A percentile compares a stretch with the other conserved stretches of the same genome.
Evolutionary conservation across 1,140 invertebrate genomes (phyloP).

Genomic region (Zaprionus lachaisei): DNA sequence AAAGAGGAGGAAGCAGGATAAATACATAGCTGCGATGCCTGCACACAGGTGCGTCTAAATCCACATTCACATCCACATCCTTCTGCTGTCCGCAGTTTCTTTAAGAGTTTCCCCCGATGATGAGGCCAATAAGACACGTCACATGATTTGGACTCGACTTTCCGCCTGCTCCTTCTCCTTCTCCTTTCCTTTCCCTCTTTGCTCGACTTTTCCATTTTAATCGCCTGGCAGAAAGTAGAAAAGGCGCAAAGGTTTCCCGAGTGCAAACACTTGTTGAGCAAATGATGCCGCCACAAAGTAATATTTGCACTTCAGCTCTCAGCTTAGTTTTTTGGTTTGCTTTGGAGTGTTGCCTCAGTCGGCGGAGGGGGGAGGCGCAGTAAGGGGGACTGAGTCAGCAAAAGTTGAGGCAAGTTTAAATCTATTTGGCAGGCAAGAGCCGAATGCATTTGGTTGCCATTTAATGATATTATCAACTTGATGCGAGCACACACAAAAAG

Average conservation of each 20-base stretch:
- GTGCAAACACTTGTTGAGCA: conserved; percentile 81
- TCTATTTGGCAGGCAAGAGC: conserved; percentile 36
- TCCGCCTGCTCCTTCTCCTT: neutral
- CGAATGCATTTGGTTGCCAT: conserved; percentile 62
- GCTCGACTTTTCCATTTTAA: conserved; percentile 42
- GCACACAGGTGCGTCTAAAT: conserved; percentile 34
- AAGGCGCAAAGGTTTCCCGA: conserved; percentile 57
- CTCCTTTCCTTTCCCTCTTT: conserved; percentile 28
- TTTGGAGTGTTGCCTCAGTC: neutral
- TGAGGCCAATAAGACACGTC: conserved; percentile 81
- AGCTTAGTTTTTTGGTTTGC: neutral
- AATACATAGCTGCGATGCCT: conserved; percentile 19
- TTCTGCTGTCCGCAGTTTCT: conserved; percentile 27
- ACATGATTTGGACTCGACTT: conserved; percentile 55
- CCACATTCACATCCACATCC: conserved; percentile 12
- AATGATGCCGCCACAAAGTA: conserved; percentile 79
- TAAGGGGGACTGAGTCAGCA: conserved; percentile 53
- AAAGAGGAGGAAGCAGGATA: neutral
- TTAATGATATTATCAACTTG: conserved; percentile 77
- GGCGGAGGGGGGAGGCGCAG: neutral
- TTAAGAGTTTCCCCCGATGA: conserved; percentile 26
- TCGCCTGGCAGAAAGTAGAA: conserved; percentile 47
- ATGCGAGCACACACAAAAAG: conserved; percentile 53
- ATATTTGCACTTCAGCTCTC: conserved; percentile 55
- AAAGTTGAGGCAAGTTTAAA: conserved; percentile 45